Evolutionary conservation across 2,113 vertebrate genomes (phyloP).

Genomic region (Notothenia coriiceps): DNA sequence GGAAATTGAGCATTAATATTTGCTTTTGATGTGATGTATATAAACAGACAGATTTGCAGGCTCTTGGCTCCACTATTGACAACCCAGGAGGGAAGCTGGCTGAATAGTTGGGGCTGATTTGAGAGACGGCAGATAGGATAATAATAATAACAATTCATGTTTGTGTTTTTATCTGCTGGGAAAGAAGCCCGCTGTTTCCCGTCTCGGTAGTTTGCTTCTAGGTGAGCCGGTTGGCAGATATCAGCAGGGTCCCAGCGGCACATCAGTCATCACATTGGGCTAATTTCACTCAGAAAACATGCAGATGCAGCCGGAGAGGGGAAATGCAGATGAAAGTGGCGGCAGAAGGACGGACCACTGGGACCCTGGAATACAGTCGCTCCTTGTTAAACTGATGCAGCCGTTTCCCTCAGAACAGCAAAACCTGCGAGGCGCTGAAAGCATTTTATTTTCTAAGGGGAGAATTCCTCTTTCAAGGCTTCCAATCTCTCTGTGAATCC

Average conservation of each 20-base stretch:
- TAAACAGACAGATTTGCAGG: slow-evolving; percentile 78
- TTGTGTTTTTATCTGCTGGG: slow-evolving; percentile 69
- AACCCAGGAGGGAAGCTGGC: slow-evolving; percentile 49
- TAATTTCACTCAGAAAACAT: slow-evolving; percentile 66
- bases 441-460: slow-evolving; percentile 52
- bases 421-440: slow-evolving; percentile 61
- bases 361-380: slow-evolving; percentile 49
- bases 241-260: slow-evolving; percentile 57
- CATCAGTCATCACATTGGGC: slow-evolving; percentile 61
- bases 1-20: slow-evolving; percentile 84
- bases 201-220: slow-evolving; percentile 52
- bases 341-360: slow-evolving; percentile 41
- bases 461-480: slow-evolving; percentile 64
- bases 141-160: slow-evolving; percentile 75
- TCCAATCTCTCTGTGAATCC: slow-evolving; percentile 61
- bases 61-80: slow-evolving; percentile 73
- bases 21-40: slow-evolving; percentile 80
- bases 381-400: slow-evolving; percentile 60
- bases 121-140: slow-evolving; percentile 61
- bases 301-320: slow-evolving; percentile 60
- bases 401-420: slow-evolving; percentile 61
- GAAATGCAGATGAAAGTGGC: slow-evolving; percentile 62
- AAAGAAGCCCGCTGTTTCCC: slow-evolving; percentile 65
- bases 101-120: slow-evolving; percentile 49
- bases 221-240: slow-evolving; percentile 62